phyloP scores from a whole-genome alignment of 2,113 vertebrate genomes.

The Gymnogyps californianus region DNA sequence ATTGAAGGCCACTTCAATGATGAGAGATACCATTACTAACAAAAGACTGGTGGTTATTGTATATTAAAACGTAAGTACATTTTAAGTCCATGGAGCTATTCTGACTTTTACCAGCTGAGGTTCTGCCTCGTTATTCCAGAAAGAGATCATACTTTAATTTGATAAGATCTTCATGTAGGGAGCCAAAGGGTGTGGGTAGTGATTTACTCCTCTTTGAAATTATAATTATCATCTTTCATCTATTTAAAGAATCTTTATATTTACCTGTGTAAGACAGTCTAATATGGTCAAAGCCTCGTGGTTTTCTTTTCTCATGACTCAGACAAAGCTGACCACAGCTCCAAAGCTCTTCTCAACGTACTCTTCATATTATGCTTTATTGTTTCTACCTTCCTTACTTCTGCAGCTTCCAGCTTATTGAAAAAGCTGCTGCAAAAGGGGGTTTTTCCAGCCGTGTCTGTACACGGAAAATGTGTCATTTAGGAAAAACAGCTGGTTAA shows the following conservation, averaged over 20 bases:
- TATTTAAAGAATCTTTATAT: constrained; percentile 31
- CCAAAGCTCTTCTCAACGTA: not conserved
- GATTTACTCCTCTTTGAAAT: constrained; percentile 43
- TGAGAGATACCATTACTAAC: not conserved
- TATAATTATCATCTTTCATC: constrained; percentile 31
- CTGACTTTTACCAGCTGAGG: not conserved
- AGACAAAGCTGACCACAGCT: constrained; percentile 15
- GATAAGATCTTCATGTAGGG: constrained; percentile 13
- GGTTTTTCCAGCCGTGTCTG: not conserved
- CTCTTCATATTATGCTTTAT: not conserved
- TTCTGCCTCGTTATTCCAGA: not conserved
- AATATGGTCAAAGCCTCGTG: not conserved
- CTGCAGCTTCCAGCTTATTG: not conserved
- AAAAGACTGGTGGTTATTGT: not conserved
- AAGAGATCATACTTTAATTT: not conserved
- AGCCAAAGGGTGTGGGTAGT: constrained; percentile 36
- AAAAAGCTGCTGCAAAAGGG: not conserved
- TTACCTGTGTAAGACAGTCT: constrained; percentile 8
- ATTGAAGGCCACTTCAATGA: not conserved
- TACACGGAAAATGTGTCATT: not conserved
- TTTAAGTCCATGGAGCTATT: not conserved
- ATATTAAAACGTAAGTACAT: no score
- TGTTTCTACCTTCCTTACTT: not conserved
- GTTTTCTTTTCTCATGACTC: constrained; percentile 20
- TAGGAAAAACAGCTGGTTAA: not conserved